Base-by-base conservation (phyloP, 1,140 invertebrate species). In the Caenorhabditis briggsae region DNA sequence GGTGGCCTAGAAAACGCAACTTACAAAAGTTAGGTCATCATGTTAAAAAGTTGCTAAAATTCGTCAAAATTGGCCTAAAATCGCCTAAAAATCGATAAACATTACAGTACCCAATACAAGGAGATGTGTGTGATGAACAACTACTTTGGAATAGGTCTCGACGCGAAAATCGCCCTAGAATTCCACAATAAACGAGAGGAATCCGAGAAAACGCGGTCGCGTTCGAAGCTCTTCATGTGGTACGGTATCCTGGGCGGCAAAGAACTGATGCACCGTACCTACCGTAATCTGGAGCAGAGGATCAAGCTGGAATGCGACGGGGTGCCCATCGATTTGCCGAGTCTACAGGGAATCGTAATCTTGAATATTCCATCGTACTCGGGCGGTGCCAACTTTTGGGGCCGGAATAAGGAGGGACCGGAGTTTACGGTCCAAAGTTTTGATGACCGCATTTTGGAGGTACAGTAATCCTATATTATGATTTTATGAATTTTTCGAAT, bases 361-460 rank as follows among this genome's bases (percentile, higher is more conserved):
- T 94, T 98, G 48, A 99, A 99, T 93, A 99, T 99, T 93, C 96
- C 97, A 50, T 97, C 95, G 95, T 98, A 98, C 93, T 97, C 97
- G 95, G 97, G 97, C 11, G 97, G 97, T 50, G 97, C 96, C n/a
- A 98, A 98, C 93, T 98, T 98, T 92, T 98, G 97, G 97, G 97
- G 97, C 86, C 96, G 96, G 2, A 95, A 95, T 8, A 96, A 96
- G 92, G 96, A 96, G 90, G 96, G 96, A 89, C 96, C 96, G 89
- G 94, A 96, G 18, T 97, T 97, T 91, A 93, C 96, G 16, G 95
- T 96, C 2, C 96, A 96, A 1, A 96, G 95, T 6, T 96, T 97
- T 33, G 97, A 97, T 96, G 97, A 87, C 96, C 96, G 3, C 95
- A 95, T 16, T 96, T 96, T 92, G 95, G 96, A 90, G 96, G 96